Evolutionary conservation across 2,888 invertebrate species (phyloP).

Genomic region (Erebia palarica): DNA sequence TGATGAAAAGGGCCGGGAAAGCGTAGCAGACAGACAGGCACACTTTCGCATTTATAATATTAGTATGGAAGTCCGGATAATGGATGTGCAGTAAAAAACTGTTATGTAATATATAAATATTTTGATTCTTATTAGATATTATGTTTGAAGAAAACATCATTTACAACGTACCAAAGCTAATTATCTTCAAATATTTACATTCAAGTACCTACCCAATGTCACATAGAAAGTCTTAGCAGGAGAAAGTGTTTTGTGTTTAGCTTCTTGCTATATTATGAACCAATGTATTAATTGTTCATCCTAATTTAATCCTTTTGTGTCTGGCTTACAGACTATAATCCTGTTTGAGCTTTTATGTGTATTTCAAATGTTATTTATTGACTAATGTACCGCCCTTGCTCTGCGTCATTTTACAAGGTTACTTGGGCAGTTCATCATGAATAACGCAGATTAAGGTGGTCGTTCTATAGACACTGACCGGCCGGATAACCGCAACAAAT

Average conservation of each 20-base stretch:
- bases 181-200: slow-evolving; percentile 18
- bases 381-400: slow-evolving; percentile 15
- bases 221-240: slow-evolving; percentile 21
- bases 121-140: no score
- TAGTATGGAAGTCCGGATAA: no score
- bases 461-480: neutral
- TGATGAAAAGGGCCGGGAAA: no score
- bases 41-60: no score
- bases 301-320: slow-evolving; percentile 11
- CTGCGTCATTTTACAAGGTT: slow-evolving; percentile 1
- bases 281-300: neutral
- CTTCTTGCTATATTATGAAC: neutral
- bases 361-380: slow-evolving; percentile 10
- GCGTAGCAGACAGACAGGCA: no score
- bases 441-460: neutral
- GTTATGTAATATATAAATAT: no score
- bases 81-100: no score
- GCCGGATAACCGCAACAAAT: neutral
- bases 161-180: slow-evolving; percentile 11
- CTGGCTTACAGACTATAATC: slow-evolving; percentile 10
- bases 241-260: slow-evolving; percentile 19
- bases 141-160: slow-evolving; percentile 7
- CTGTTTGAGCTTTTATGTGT: neutral
- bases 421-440: neutral
- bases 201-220: slow-evolving; percentile 19